Evolutionary conservation across 2,797 vertebrate species (phyloP).

Genomic region (Hozukius guyotensis): DNA sequence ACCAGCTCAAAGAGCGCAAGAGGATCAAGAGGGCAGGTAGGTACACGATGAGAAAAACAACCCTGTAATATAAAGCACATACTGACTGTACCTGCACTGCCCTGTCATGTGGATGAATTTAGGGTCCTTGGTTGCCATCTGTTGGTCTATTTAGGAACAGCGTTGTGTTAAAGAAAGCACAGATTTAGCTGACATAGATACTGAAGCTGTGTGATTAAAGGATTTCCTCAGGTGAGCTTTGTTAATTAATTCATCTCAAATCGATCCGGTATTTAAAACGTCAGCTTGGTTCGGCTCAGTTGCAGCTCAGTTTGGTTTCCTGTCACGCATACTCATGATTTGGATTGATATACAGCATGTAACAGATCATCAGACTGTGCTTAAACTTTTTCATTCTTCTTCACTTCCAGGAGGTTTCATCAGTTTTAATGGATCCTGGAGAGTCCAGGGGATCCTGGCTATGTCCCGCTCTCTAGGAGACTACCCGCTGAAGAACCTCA

Average conservation of each 20-base stretch:
- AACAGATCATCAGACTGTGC: neutral
- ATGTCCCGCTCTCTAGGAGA: constrained; percentile 99
- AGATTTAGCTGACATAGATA: neutral
- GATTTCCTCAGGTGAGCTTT: neutral
- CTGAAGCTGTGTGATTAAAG: constrained; percentile 4
- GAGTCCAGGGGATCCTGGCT: constrained; percentile 97
- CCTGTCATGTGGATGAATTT: neutral
- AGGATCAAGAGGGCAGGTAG: constrained; percentile 98
- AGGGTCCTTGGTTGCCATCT: constrained; percentile 54
- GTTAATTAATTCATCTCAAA: neutral
- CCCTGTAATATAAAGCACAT: too few relatives aligned
- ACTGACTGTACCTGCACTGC: neutral
- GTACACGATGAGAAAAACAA: constrained; percentile 5
- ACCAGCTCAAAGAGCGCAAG: constrained; percentile 98
- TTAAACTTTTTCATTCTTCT: neutral
- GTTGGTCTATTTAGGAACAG: constrained; percentile 39
- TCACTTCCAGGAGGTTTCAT: constrained; percentile 92
- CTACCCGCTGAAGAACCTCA: constrained; percentile 97
- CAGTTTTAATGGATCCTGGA: constrained; percentile 98
- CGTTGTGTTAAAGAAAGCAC: constrained; percentile 1
- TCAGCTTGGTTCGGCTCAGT: too few relatives aligned
- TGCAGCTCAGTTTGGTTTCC: neutral
- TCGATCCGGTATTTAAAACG: neutral
- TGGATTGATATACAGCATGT: neutral
- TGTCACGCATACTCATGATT: neutral